Conservation (phyloP, 2,113 vertebrate species). For the Brachyhypopomus occidentalis region DNA sequence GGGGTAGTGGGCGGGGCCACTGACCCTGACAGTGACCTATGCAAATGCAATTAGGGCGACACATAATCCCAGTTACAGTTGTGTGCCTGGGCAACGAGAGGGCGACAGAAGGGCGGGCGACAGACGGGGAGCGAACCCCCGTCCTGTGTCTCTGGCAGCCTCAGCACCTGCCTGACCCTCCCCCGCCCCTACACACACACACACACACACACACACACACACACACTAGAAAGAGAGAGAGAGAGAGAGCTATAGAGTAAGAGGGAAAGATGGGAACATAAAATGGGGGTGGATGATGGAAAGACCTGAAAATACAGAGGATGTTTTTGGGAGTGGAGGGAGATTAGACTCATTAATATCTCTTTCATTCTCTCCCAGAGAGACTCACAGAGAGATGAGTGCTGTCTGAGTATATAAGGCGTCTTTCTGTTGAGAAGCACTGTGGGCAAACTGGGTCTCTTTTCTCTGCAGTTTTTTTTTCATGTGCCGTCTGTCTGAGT, state of each 20-base stretch:
- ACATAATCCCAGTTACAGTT: constrained; percentile 75
- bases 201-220: not conserved
- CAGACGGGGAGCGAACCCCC: constrained; percentile 64
- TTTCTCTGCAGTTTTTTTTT: constrained; percentile 56
- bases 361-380: too few species aligned
- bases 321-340: too few species aligned
- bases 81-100: constrained; percentile 64
- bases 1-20: not conserved
- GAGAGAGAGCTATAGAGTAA: too few species aligned
- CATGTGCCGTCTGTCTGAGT: constrained; percentile 64
- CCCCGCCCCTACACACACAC: not conserved
- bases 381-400: too few species aligned
- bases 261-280: too few species aligned
- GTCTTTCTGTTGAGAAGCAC: constrained; percentile 66
- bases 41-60: constrained; percentile 66
- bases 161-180: constrained; percentile 70
- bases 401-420: not conserved
- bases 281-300: too few species aligned
- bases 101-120: constrained; percentile 62
- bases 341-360: too few species aligned
- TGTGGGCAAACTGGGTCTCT: constrained; percentile 64
- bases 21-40: constrained; percentile 57
- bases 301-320: too few species aligned
- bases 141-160: not conserved
- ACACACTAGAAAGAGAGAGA: not conserved